Base-by-base conservation (phyloP, 2,888 invertebrate genomes). In the Spicauda simplicius region DNA sequence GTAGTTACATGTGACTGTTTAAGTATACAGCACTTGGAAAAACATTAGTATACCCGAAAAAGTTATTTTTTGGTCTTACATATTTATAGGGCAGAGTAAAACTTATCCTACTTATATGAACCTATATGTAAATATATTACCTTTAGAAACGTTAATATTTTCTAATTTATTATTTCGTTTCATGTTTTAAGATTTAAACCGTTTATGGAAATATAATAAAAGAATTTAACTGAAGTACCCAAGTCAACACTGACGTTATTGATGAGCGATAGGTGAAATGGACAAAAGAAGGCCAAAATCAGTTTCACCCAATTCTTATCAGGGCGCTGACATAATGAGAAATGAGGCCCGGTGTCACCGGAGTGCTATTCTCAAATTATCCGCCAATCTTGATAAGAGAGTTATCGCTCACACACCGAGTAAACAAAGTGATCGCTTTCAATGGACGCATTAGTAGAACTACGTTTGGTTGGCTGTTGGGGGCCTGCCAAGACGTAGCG, bases 371-470 rank as follows among this genome's bases (percentile, higher is more conserved):
- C 68, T 64, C 72, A 69, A 71, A 71, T 72, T 70, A 73, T 70
- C 69, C 69, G 68, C 66, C 64, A 69, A 73, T 73, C 58, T 69
- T 66, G 69, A 70, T 71, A 64, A 67, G 68, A 70, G 69, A 71
- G 70, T 70, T 70, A 70, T 72, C 74, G 69, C 60, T 65, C 69
- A 68, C 71, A 68, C 45, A 60, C 59, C 33, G 69, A 52, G 68
- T 57, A 69, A 71, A 72, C 65, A 68, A 64, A 77, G 79, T 76
- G 80, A 79, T 78, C 77, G 77, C 77, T 78, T 81, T 86, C 83
- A 86, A 86, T 86, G 83, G 75, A 74, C 75, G 81, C 85, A 87
- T 87, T 86, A 87, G 84, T 83, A 79, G 82, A 83, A 84, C 82
- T 84, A 83, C 84, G 78, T 80, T 81, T 77, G 76, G 74, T 71